phyloP scores from a whole-genome alignment of 1,140 invertebrate genomes.

The Cyclargus thomasi region DNA sequence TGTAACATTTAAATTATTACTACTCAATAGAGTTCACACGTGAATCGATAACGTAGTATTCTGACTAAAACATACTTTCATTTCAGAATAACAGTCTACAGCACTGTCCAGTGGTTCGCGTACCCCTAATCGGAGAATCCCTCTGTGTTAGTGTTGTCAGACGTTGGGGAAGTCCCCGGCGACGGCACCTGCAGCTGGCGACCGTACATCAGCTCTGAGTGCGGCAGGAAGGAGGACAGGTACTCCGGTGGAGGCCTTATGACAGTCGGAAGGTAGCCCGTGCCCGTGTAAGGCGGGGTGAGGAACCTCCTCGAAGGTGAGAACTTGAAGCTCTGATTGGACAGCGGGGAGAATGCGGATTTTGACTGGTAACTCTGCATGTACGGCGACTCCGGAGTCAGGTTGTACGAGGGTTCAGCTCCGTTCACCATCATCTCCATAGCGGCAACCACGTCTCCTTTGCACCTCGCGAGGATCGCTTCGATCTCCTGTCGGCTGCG shows the following conservation, averaged over 20 bases:
- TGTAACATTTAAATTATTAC: too few relatives aligned
- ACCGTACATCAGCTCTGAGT: conserved; percentile 65
- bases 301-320: conserved; percentile 81
- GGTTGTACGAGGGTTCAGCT: conserved; percentile 60
- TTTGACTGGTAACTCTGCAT: conserved; percentile 65
- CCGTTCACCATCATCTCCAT: conserved; percentile 91
- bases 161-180: conserved; percentile 68
- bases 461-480: conserved; percentile 83
- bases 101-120: conserved; percentile 48
- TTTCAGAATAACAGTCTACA: conserved; percentile 27
- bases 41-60: too few relatives aligned
- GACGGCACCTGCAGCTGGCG: conserved; percentile 63
- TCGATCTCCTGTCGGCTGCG: conserved; percentile 89
- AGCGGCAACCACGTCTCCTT: conserved; percentile 91
- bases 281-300: conserved; percentile 86
- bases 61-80: background rate
- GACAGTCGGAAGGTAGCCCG: conserved; percentile 86
- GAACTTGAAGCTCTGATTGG: conserved; percentile 75
- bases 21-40: too few relatives aligned
- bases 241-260: conserved; percentile 79
- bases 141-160: conserved; percentile 70
- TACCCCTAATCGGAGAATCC: conserved; percentile 70
- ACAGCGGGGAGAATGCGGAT: conserved; percentile 85
- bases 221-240: conserved; percentile 63
- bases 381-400: conserved; percentile 63